A percentile compares a stretch with the other conserved stretches of the same genome.
Conservation (phyloP, 2,888 invertebrate genomes). For the Sturmia bella region DNA sequence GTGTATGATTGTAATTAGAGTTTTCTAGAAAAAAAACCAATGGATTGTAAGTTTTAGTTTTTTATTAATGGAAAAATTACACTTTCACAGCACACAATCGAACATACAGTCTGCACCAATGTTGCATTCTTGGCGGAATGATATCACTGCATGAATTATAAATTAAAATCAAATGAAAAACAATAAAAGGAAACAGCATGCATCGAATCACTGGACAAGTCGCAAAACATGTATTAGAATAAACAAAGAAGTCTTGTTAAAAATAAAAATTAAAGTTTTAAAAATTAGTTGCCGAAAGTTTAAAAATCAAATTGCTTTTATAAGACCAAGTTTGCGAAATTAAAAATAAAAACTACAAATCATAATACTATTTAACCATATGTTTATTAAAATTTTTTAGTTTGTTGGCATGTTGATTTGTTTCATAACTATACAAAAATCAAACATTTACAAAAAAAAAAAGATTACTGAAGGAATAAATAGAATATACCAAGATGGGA, state of each 20-base stretch:
- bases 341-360: conserved; percentile 50
- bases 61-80: conserved; percentile 50
- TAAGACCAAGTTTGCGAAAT: conserved; percentile 3
- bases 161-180: conserved; percentile 16
- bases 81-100: conserved; percentile 46
- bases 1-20: background rate
- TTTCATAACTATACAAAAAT: conserved; percentile 41
- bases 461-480: conserved; percentile 7
- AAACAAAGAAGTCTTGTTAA: no score
- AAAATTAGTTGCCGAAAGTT: background rate
- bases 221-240: background rate
- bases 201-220: background rate
- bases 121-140: conserved; percentile 15
- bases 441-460: conserved; percentile 37
- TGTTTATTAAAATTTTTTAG: conserved; percentile 53
- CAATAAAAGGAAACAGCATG: conserved; percentile 2
- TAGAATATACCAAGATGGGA: background rate
- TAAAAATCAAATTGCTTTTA: background rate
- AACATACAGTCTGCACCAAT: conserved; percentile 32
- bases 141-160: conserved; percentile 11
- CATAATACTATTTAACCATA: conserved; percentile 46
- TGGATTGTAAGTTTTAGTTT: conserved; percentile 19
- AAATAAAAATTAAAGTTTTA: no score
- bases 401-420: conserved; percentile 25
- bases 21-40: conserved; percentile 18